A percentile compares a stretch with the other conserved stretches of the same genome.
Conservation (phyloP, 2,113 vertebrate genomes). For the Pao palembangensis region DNA sequence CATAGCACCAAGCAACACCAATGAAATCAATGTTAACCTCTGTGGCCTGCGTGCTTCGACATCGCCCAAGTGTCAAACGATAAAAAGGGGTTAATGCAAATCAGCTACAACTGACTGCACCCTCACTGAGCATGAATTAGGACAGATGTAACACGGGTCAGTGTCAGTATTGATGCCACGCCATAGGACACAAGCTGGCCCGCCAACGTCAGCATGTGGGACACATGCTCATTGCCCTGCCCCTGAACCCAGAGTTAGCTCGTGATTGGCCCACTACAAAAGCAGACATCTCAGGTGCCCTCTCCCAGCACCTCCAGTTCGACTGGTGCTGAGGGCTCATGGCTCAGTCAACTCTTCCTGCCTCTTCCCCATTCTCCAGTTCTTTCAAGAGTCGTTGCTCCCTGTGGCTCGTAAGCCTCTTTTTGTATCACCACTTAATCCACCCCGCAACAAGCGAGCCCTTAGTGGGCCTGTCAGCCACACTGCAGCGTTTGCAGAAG, state of each 20-base stretch:
- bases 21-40: constrained; percentile 36
- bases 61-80: constrained; percentile 28
- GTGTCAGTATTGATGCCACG: constrained; percentile 38
- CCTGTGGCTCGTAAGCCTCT: constrained; percentile 67
- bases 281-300: constrained; percentile 52
- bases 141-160: constrained; percentile 51
- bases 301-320: constrained; percentile 41
- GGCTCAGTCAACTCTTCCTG: constrained; percentile 36
- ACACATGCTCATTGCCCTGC: constrained; percentile 41
- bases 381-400: constrained; percentile 65
- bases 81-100: constrained; percentile 54
- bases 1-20: constrained; percentile 2
- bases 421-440: constrained; percentile 73
- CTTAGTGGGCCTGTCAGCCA: constrained; percentile 65
- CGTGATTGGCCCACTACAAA: constrained; percentile 51
- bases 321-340: constrained; percentile 28
- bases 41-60: constrained; percentile 18
- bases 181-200: constrained; percentile 25
- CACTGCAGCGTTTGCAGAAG: constrained; percentile 61
- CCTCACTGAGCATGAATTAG: constrained; percentile 13
- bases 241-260: constrained; percentile 59
- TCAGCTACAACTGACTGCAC: constrained; percentile 30
- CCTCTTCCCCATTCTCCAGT: constrained; percentile 1
- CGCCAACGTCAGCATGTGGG: no score
- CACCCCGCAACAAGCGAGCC: constrained; percentile 63